phyloP scores from a whole-genome alignment of 2,113 vertebrate species.

The Pseudorectes ferrugineus region DNA sequence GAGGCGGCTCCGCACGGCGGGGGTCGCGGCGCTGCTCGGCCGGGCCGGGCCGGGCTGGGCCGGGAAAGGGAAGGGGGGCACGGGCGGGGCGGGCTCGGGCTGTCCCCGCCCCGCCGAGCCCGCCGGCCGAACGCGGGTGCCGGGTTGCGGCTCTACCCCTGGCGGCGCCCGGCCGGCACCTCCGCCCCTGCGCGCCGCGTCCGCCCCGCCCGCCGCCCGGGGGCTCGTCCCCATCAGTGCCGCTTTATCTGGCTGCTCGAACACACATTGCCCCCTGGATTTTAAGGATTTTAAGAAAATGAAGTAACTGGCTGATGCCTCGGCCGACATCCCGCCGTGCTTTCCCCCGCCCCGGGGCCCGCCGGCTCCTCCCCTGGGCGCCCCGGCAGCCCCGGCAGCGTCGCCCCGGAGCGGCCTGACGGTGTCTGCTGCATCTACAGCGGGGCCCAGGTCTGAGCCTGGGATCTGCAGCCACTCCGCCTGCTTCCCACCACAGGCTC shows the following conservation, averaged over 20 bases:
- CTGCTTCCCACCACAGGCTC: background rate
- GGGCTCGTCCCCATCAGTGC: fast-evolving
- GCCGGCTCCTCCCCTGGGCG: background rate
- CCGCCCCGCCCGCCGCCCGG: fast-evolving
- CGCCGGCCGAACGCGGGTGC: no score
- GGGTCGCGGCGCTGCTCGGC: no score
- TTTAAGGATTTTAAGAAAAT: background rate
- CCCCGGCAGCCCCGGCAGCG: background rate
- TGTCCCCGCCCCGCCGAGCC: no score
- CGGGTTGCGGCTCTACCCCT: background rate
- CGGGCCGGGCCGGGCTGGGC: no score
- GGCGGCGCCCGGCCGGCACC: background rate
- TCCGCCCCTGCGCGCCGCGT: background rate
- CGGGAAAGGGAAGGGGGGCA: no score
- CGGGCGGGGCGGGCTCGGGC: no score
- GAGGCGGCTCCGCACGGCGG: no score
- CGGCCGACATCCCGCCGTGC: no score
- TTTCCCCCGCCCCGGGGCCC: background rate
- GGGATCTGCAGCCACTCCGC: fast-evolving
- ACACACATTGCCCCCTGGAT: background rate
- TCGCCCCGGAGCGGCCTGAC: background rate
- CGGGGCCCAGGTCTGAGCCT: fast-evolving
- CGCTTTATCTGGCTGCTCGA: background rate
- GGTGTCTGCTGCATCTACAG: fast-evolving
- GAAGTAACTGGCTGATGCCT: background rate